phyloP scores from a whole-genome alignment of 2,888 invertebrate species.

The Scaptomyza reducta region DNA sequence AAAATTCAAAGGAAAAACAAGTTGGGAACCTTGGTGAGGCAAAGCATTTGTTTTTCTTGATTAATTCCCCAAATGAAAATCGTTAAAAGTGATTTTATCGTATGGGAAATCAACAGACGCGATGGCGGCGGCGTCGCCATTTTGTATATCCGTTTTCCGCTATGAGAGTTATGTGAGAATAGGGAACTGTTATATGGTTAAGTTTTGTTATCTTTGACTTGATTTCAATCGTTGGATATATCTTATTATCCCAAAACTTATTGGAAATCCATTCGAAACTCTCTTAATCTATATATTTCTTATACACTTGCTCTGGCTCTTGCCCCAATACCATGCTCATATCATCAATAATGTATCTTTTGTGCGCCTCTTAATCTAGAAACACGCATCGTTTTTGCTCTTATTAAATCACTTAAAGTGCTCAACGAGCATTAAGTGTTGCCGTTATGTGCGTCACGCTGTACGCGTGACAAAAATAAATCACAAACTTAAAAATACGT shows the following conservation, averaged over 20 bases:
- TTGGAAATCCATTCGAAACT: neutral
- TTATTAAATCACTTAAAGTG: slow-evolving; percentile 20
- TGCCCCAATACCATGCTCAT: neutral
- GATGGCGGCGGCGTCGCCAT: slow-evolving; percentile 20
- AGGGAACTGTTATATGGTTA: slow-evolving; percentile 13
- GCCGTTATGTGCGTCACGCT: slow-evolving; percentile 51
- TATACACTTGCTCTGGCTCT: neutral
- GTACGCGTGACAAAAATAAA: slow-evolving; percentile 71
- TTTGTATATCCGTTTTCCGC: slow-evolving; percentile 35
- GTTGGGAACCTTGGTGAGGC: slow-evolving; percentile 43
- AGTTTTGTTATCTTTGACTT: slow-evolving; percentile 11
- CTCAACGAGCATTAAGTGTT: slow-evolving; percentile 26
- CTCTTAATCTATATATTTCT: neutral
- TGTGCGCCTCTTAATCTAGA: neutral
- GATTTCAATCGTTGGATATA: neutral
- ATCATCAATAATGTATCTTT: slow-evolving; percentile 4
- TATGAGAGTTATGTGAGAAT: slow-evolving; percentile 9
- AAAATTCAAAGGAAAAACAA: slow-evolving; percentile 22
- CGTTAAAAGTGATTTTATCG: slow-evolving; percentile 25
- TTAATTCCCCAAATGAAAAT: slow-evolving; percentile 54
- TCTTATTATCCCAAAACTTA: neutral
- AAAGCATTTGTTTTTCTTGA: slow-evolving; percentile 23
- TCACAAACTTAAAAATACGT: slow-evolving; percentile 69
- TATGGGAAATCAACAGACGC: slow-evolving; percentile 20
- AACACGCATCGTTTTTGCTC: slow-evolving; percentile 4